Evolutionary conservation across 2,113 vertebrate genomes (phyloP), one percentile per base, ranked within the genome.

Genomic region (Oncorhynchus tshawytscha): DNA sequence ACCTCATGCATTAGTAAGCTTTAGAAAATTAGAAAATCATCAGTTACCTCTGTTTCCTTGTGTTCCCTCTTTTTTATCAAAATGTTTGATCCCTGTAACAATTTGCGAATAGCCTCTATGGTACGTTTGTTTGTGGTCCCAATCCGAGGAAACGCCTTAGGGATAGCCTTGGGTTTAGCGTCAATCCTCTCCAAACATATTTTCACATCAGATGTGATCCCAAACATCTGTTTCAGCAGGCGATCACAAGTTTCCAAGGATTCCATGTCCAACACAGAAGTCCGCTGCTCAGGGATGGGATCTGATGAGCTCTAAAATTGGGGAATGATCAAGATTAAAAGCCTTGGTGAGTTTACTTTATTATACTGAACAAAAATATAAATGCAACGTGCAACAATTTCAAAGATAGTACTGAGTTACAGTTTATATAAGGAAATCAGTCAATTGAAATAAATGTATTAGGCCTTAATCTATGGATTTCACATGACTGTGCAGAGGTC

Each of bases 151-250:
- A n/a, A 20, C 13, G 67, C 70, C 54, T 71, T 72, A 34, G 59
- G n/a, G 31, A 71, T 59, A 20, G 18, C 15, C 4, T 66, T 34
- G 31, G 34, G 3, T 49, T 80, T 66, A 31, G 34, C 27, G 39
- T 71, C 85, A 8, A 86, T 39, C 70, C 70, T 91, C 72, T 80
- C 78, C 68, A 94, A 81, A 39, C 34, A 51, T 70, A 94, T 76
- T 12, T 69, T 86, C 2, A 92, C 68, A 67, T 92, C 84, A 1
- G 81, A 78, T 13, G 75, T 87, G 25, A 94, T 87, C 27, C 87
- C 85, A 76, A 92, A 93, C 0, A 77, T 82, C 57, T 71, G 73
- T 81, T 88, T 88, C 20, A 92, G 82, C 45, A 78, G 67, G 5
- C 13, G 34, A 67, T 93, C 92, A 7, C 73, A 74, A 18, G 67